Evolutionary conservation across 2,888 invertebrate genomes (phyloP), one percentile per base, ranked within the genome.

Genomic region (Zhuqinia jingwanae): DNA sequence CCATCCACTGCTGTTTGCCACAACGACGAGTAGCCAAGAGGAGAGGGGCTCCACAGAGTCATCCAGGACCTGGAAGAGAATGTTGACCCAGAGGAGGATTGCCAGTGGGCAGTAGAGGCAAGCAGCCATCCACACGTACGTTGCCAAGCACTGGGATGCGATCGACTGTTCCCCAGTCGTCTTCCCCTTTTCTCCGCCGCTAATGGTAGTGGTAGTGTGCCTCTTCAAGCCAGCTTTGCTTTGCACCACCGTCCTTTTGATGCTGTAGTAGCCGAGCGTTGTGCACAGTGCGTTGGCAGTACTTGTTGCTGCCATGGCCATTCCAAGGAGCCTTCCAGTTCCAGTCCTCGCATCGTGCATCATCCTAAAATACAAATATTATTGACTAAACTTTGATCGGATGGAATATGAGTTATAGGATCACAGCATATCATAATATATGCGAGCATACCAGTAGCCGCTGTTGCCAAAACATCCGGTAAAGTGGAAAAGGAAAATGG

Each of bases 91-190:
- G 11, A 42, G 58, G 2, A 70, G 60, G 0, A 88, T 6, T 2
- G 85, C 82, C 13, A 88, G 53, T n/a, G 88, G 85, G 27, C 78
- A 78, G 36, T 88, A 88, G 5, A 88, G 58, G n/a, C 58, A 58
- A 20, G 58, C 58, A 17, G 58, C 58, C 20, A 20, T 58, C 58
- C 58, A 63, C 17, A 63, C 63, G n/a, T 63, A 63, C 6, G 63
- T 63, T 17, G 63, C 30, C n/a, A 63, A n/a, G 30, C 63, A 63
- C 15, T 30, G 30, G 13, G 27, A 63, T 10, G 63, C 63, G 6
- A 27, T 17, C 1, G 27, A 27, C n/a, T 82, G 73, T 10, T 20
- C 13, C 1, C 13, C 8, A 15, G 50, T 15, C 2, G 2, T 50
- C 8, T 5, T 2, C 8, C 15, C 2, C 50, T 58, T 2, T 25